phyloP scores from a whole-genome alignment of 2,113 vertebrate species.

The Carettochelys insculpta region DNA sequence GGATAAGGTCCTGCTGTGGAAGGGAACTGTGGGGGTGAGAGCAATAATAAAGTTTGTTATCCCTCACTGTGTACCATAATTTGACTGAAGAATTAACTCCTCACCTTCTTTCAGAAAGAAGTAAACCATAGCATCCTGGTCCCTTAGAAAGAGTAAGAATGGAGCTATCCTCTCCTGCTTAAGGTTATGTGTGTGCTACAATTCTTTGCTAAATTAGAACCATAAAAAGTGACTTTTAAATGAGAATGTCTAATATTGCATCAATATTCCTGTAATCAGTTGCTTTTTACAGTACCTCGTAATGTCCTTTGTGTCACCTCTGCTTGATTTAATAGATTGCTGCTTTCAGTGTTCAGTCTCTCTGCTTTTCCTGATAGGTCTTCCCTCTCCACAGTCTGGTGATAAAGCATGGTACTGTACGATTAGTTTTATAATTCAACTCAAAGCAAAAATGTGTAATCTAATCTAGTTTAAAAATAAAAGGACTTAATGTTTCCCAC shows the following conservation, averaged over 20 bases:
- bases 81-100: background rate
- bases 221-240: background rate
- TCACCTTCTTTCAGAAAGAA: background rate
- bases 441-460: background rate
- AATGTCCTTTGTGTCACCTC: constrained; percentile 72
- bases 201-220: background rate
- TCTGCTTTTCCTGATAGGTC: constrained; percentile 83
- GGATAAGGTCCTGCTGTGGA: background rate
- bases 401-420: constrained; percentile 34
- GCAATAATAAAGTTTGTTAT: background rate
- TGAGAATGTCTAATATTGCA: background rate
- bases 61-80: background rate
- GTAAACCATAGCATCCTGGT: background rate
- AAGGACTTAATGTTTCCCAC: background rate
- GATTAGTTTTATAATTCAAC: background rate
- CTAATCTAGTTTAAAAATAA: background rate
- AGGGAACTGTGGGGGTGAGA: background rate
- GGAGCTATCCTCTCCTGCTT: background rate
- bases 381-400: constrained; percentile 84
- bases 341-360: constrained; percentile 77
- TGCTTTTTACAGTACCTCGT: constrained; percentile 73
- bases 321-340: constrained; percentile 76
- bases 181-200: background rate
- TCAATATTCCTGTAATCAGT: background rate
- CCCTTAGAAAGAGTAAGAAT: background rate